phyloP scores from a whole-genome alignment of 1,140 invertebrate genomes.

The Carposina sasakii region DNA sequence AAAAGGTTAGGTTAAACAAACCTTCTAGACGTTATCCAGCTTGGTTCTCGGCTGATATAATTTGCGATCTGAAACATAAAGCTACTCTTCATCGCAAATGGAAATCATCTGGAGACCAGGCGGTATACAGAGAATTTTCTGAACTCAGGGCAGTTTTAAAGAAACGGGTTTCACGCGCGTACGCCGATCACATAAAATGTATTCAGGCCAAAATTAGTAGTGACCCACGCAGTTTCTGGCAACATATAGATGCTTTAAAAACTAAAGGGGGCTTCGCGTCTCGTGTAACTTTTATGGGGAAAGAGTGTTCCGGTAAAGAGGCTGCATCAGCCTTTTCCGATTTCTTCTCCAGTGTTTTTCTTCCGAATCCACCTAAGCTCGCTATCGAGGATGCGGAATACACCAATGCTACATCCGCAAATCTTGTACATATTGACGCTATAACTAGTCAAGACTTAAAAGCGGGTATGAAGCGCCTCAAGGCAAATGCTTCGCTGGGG shows the following conservation, averaged over 20 bases:
- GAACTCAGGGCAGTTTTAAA: conserved; percentile 2
- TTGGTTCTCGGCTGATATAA: conserved; percentile 1
- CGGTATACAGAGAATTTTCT: neutral
- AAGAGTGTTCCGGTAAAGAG: neutral
- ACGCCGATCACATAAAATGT: neutral
- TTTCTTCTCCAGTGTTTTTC: conserved; percentile 4
- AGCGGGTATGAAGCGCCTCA: neutral
- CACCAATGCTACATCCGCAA: neutral
- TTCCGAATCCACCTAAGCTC: neutral
- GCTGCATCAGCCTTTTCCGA: neutral
- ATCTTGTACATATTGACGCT: neutral
- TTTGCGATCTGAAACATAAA: neutral
- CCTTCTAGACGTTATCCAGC: neutral
- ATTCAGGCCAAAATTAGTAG: neutral
- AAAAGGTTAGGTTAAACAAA: neutral
- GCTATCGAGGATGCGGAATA: neutral
- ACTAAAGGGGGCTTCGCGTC: conserved; percentile 2
- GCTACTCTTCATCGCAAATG: neutral
- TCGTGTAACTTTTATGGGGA: neutral
- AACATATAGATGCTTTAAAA: neutral
- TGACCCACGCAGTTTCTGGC: neutral
- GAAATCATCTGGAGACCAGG: neutral
- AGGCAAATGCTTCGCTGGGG: neutral
- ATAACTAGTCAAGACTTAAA: neutral
- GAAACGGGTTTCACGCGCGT: neutral